phyloP scores from a whole-genome alignment of 1,140 invertebrate genomes.

The Archegozetes longisetosus region DNA sequence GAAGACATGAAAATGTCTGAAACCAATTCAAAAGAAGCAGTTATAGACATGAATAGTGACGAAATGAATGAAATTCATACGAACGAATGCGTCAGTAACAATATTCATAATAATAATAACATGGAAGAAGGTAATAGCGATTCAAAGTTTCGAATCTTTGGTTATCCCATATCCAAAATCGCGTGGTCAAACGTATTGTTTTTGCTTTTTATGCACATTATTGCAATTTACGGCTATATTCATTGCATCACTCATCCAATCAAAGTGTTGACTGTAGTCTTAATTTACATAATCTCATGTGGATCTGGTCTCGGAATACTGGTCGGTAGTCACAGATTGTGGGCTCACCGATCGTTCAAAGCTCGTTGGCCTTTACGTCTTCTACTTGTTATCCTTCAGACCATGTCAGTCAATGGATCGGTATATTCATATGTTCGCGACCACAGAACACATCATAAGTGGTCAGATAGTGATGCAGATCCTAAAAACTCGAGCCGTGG shows the following conservation, averaged over 20 bases:
- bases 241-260: background rate
- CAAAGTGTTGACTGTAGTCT: conserved; percentile 4
- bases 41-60: too few relatives aligned
- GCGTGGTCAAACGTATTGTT: conserved; percentile 5
- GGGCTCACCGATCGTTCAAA: conserved; percentile 39
- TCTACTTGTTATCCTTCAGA: conserved; percentile 41
- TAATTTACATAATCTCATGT: background rate
- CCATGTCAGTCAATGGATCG: conserved; percentile 55
- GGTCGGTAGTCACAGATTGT: conserved; percentile 37
- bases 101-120: too few relatives aligned
- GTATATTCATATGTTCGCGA: conserved; percentile 15
- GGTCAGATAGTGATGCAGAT: conserved; percentile 21
- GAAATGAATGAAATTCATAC: too few relatives aligned
- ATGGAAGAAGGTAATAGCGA: background rate
- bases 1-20: too few relatives aligned
- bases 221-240: background rate
- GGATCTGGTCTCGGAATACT: conserved; percentile 25
- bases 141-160: too few relatives aligned
- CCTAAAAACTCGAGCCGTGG: conserved; percentile 21
- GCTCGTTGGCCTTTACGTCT: conserved; percentile 34
- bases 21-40: too few relatives aligned
- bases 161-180: background rate
- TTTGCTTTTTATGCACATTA: conserved; percentile 3
- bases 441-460: conserved; percentile 23
- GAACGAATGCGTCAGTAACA: too few relatives aligned